phyloP scores from a whole-genome alignment of 2,888 invertebrate species.

The Standfussiana lucernea region DNA sequence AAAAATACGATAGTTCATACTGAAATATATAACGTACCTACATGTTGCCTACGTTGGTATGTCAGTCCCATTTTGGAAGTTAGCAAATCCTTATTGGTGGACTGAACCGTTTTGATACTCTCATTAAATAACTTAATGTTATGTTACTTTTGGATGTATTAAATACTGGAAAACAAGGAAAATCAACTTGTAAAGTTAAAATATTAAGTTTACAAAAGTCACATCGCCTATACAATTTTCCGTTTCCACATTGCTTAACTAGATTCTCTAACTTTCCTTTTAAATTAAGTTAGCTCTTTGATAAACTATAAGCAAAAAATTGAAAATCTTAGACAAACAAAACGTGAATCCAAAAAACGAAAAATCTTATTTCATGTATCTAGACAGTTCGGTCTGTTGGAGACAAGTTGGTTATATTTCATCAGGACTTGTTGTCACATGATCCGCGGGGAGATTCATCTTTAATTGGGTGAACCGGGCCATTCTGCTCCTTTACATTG shows the following conservation, averaged over 20 bases:
- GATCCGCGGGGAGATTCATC: conserved; percentile 87
- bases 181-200: background rate
- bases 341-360: background rate
- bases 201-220: background rate
- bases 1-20: conserved; percentile 89
- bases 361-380: conserved; percentile 73
- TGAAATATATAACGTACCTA: conserved; percentile 78
- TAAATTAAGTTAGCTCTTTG: background rate
- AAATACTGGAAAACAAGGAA: background rate
- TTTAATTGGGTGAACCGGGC: conserved; percentile 87
- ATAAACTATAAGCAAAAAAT: background rate
- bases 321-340: background rate
- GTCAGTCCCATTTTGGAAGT: conserved; percentile 78
- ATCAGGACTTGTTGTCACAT: conserved; percentile 87
- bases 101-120: conserved; percentile 68
- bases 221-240: background rate
- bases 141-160: background rate
- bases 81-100: conserved; percentile 67
- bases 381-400: conserved; percentile 67
- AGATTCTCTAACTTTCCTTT: background rate
- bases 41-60: conserved; percentile 73
- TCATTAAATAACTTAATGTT: background rate
- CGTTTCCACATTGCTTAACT: background rate
- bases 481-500: conserved; percentile 75
- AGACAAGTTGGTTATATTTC: conserved; percentile 82